Base-by-base conservation (phyloP, 2,888 invertebrate genomes). In the Panzeria rudis region DNA sequence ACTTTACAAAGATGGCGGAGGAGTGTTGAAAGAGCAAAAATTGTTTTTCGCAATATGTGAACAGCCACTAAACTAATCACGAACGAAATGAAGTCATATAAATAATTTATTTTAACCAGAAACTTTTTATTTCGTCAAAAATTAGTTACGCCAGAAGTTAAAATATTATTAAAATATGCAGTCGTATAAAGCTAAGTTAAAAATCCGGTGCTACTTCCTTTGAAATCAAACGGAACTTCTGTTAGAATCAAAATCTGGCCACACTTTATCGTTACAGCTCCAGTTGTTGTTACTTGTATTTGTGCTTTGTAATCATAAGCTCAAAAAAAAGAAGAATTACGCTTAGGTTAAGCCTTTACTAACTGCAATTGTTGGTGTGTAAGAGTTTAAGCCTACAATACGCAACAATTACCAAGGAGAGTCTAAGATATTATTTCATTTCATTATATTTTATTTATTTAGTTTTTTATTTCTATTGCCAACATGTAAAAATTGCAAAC, bases 371-470 rank as follows among this genome's bases (percentile, higher is more conserved):
- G 44, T 47, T 62, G 38, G 50, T 61, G 44, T 62, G 54, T 50
- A 25, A 35, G 35, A 47, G 41, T 66, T 56, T 59, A 32, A 76
- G 75, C 82, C 75, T 73, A 56, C 64, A 75, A 59, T 79, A 73
- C 82, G 68, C 85, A 78, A 68, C 72, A 72, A 47, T 82, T 69
- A 69, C 47, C 50, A 61, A 73, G 66, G 66, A 84, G 73, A 85
- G 85, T 56, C 81, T 59, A 20, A 81, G 62, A 78, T 75, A 77
- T 79, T 32, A 71, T 64, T 64, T 75, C 11, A 52, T 75, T 56
- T 81, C 54, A 79, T 82, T 82, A 50, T 41, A 80, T 79, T 61
- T 73, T 66, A 62, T 73, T 73, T 72, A 13, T 15, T 41, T 52
- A 35, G 7, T 15, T 64, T 50, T 52, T 29, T 56, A 32, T 64